These are phyloP conservation scores for Coelinius sp. DNA, from an alignment of 2,888 invertebrate genomes.

Conservation along the genomic window DNA sequence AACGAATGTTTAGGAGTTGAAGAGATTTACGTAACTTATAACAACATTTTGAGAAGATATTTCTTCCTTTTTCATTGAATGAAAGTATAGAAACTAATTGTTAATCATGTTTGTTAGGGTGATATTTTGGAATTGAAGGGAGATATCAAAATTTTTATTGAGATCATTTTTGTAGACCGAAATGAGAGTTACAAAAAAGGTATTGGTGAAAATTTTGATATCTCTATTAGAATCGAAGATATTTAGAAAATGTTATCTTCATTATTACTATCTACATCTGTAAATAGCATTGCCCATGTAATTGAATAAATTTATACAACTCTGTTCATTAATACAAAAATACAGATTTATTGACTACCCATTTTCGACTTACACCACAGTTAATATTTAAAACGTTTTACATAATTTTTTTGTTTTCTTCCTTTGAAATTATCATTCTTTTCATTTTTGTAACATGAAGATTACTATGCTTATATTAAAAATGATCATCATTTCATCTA, in stretches of 20 bases:
- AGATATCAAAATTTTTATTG: too few relatives aligned
- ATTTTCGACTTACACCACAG: conserved; percentile 36
- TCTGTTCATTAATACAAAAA: conserved; percentile 60
- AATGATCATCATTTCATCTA: neutral
- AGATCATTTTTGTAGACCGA: too few relatives aligned
- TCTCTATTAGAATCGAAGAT: too few relatives aligned
- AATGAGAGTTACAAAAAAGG: too few relatives aligned
- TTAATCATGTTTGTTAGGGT: too few relatives aligned
- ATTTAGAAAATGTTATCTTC: too few relatives aligned
- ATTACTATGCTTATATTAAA: neutral
- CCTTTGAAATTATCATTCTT: conserved; percentile 21
- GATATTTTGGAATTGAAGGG: too few relatives aligned
- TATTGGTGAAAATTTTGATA: too few relatives aligned
- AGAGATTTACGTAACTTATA: neutral
- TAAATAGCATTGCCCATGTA: neutral
- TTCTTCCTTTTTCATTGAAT: neutral
- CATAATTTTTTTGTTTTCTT: conserved; percentile 10
- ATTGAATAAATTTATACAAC: conserved; percentile 33
- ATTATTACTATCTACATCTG: neutral
- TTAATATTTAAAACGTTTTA: conserved; percentile 26
- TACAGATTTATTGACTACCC: conserved; percentile 59
- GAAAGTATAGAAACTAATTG: neutral
- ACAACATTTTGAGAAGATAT: neutral
- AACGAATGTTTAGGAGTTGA: conserved; percentile 70
- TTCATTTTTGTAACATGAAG: conserved; percentile 1